Evolutionary conservation across 2,888 invertebrate species (phyloP).

Genomic region (Myopa tessellatipennis): DNA sequence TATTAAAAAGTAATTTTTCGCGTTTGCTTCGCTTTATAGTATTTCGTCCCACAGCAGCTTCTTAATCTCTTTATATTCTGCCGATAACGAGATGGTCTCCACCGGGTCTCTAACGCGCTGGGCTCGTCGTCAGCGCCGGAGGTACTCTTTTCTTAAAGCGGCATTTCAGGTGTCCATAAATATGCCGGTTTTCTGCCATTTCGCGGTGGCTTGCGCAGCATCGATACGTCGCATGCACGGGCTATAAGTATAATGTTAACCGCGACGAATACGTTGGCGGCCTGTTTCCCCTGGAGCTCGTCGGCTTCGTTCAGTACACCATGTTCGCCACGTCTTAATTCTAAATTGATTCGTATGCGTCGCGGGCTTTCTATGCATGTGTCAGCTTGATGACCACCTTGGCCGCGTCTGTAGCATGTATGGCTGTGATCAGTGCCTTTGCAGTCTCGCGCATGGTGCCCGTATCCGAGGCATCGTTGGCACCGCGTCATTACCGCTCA

Average conservation of each 20-base stretch:
- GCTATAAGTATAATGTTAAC: background rate
- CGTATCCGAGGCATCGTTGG: too few species aligned
- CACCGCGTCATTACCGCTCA: too few species aligned
- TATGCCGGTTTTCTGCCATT: too few species aligned
- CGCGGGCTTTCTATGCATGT: too few species aligned
- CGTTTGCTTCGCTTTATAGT: background rate
- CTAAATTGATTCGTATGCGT: background rate
- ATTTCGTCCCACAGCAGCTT: background rate
- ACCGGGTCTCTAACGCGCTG: background rate
- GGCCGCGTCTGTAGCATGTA: too few species aligned
- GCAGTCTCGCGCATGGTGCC: too few species aligned
- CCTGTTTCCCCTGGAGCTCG: background rate
- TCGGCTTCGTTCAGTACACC: background rate
- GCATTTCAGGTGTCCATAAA: slow-evolving; percentile 9
- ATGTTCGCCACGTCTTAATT: background rate
- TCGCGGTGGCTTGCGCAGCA: too few species aligned
- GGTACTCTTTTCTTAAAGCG: background rate
- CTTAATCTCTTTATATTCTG: too few species aligned
- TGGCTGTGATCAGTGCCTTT: too few species aligned
- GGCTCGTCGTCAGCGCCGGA: background rate
- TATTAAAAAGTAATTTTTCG: background rate
- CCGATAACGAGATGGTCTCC: too few species aligned
- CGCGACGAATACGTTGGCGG: background rate
- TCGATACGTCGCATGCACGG: background rate
- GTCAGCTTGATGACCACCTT: too few species aligned